Base-by-base conservation (phyloP, 2,797 vertebrate species). In the Gymnopithys bicolor region DNA sequence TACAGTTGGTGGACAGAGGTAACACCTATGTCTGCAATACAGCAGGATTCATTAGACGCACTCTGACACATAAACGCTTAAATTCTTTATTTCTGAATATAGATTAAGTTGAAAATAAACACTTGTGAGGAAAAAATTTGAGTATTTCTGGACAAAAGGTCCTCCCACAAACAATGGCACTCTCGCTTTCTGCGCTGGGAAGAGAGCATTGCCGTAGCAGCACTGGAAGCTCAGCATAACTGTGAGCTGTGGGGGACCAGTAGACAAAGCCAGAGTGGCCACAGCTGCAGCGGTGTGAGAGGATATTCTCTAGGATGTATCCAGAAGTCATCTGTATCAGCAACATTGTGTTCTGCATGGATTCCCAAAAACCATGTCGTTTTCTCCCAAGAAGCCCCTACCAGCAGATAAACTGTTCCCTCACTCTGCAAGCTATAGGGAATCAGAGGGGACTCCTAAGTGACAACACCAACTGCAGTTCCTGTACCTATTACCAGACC, bases 231-330 rank as follows among this genome's bases (percentile, higher is more conserved):
- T 46, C 25, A 67, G 13, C 33, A 63, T 10, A 13, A 16, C 43
- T 21, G 14, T 27, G 19, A 80, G 48, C 19, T 51, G 55, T 7
- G 9, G 14, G 46, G 69, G 67, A 74, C 19, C 15, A 21, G 18
- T 3, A 49, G 0, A 1, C 27, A 70, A 37, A 21, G 24, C 37
- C 16, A 25, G 2, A 46, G n/a, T 2, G 2, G n/a, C 45, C 5
- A 3, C 33, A 66, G 19, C 28, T 60, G 24, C 2, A 6, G 37
- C 21, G 32, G 32, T n/a, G 30, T 56, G 48, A 87, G 24, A 62
- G 28, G 53, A 33, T 52, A 5, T 32, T 30, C 21, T 70, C 59
- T 49, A 52, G 32, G 21, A 28, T 70, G 35, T 18, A 67, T 10
- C 53, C 32, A 45, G 39, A 84, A 62, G 22, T 23, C 23, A 43